Conservation (phyloP, 64 coral and sea anemone species). For the Montipora sp. region DNA sequence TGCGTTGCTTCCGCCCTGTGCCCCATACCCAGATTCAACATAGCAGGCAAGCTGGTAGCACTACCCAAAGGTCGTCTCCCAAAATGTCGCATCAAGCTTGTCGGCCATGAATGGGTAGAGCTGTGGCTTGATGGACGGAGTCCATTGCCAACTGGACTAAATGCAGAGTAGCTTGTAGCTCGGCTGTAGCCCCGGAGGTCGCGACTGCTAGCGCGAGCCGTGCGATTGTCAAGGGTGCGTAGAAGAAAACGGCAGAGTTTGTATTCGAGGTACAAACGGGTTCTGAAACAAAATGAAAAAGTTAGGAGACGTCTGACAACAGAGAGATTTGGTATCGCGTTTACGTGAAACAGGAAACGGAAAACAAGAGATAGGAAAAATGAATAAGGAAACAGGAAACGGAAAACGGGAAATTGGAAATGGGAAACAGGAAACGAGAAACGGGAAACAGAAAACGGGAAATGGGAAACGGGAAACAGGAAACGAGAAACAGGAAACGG, state of each 20-base stretch:
- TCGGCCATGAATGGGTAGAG: constrained; percentile 91
- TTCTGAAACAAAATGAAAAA: constrained; percentile 45
- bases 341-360: not conserved
- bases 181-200: constrained; percentile 90
- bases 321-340: not conserved
- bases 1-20: not conserved
- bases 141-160: constrained; percentile 48
- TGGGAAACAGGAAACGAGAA: no score
- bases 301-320: not conserved
- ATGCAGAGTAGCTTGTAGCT: constrained; percentile 64
- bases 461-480: no score
- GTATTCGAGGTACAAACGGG: constrained; percentile 85
- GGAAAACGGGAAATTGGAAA: no score
- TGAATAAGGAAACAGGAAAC: no score
- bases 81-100: constrained; percentile 64
- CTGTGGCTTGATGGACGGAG: constrained; percentile 67
- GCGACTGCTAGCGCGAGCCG: constrained; percentile 73
- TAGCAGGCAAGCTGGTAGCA: constrained; percentile 87
- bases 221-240: constrained; percentile 80
- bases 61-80: constrained; percentile 88
- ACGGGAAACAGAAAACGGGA: no score
- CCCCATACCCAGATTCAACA: constrained; percentile 74
- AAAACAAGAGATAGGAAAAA: not conserved
- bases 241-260: constrained; percentile 93
- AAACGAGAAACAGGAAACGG: no score